Base-by-base conservation (phyloP, 2,888 invertebrate species). In the Disparrhopalites patrizii region DNA sequence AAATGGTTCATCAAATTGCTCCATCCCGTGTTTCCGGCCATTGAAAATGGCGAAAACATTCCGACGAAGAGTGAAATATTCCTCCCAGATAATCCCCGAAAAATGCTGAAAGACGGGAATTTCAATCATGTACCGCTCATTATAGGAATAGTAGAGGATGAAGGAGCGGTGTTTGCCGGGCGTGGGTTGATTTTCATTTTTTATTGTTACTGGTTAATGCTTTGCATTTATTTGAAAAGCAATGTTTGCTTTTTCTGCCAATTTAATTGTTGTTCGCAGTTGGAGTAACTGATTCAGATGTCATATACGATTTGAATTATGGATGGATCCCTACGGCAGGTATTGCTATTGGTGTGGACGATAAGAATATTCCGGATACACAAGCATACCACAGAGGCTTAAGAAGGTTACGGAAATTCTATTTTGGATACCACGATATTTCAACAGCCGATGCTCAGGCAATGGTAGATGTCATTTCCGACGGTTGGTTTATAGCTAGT, bases 401-500 rank as follows among this genome's bases (percentile, higher is more conserved):
- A 18, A 3, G 23, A 30, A 43, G 50, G 25, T 13, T 64, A 8
- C 43, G 64, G 1, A 55, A 30, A 15, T 56, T 47, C 55, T 56
- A 64, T 18, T 64, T 56, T 33, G 64, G 64, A 1, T 33, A 64
- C 50, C 30, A 58, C 13, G 47, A 54, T 23, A 31, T 47, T 25
- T 20, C 27, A 5, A 4, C 10, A 15, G 1, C 18, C 3, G 47
- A 64, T 47, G 18, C 40, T 1, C 25, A 64, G 1, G 10, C 30
- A 10, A 3, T 56, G 18, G 40, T 30, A 20, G 25, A 64, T 50
- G 23, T 64, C 31, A 56, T 47, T 27, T 56, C 56, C n/a, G 64
- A 64, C 18, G 7, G 47, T 7, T 64, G 64, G 64, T 64, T 64
- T 15, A 20, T 64, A 2, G 10, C 18, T 25, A 2, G 15, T 3